Percentiles rank a stretch among this genome's conserved stretches.
These are phyloP conservation scores for Drosophila triauraria DNA, from an alignment of 1,140 invertebrate species.

Conservation along the genomic window DNA sequence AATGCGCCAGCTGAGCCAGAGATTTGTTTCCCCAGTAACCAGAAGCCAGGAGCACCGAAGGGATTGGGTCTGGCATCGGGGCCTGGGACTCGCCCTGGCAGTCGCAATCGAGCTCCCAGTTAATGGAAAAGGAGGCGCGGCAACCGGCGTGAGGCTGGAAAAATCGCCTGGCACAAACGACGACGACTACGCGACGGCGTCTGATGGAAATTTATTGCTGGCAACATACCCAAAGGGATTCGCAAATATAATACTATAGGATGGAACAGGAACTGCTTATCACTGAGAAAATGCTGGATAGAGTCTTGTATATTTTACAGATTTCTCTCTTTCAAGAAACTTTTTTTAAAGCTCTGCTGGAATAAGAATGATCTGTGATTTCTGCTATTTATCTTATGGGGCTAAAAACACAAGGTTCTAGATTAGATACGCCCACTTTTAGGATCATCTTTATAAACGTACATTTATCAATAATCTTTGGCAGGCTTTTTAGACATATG, in stretches of 20 bases:
- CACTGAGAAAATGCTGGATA: conserved; percentile 17
- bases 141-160: conserved; percentile 58
- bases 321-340: background rate
- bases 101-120: conserved; percentile 19
- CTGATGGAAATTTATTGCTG: conserved; percentile 83
- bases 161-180: conserved; percentile 68
- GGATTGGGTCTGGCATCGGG: conserved; percentile 1
- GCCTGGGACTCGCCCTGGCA: background rate
- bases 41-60: conserved; percentile 11
- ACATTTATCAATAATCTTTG: too few species aligned
- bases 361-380: background rate
- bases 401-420: too few species aligned
- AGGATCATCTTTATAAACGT: too few species aligned
- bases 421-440: too few species aligned
- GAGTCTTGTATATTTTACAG: too few species aligned
- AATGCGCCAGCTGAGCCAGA: conserved; percentile 75
- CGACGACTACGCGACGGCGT: conserved; percentile 37
- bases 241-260: conserved; percentile 78
- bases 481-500: background rate
- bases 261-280: conserved; percentile 10
- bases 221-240: conserved; percentile 81
- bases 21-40: conserved; percentile 67
- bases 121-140: conserved; percentile 61
- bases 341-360: background rate
- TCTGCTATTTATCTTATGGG: too few species aligned